These are phyloP conservation scores for Psammodynastes pulverulentus DNA, from an alignment of 2,113 vertebrate genomes.

Conservation along the genomic window DNA sequence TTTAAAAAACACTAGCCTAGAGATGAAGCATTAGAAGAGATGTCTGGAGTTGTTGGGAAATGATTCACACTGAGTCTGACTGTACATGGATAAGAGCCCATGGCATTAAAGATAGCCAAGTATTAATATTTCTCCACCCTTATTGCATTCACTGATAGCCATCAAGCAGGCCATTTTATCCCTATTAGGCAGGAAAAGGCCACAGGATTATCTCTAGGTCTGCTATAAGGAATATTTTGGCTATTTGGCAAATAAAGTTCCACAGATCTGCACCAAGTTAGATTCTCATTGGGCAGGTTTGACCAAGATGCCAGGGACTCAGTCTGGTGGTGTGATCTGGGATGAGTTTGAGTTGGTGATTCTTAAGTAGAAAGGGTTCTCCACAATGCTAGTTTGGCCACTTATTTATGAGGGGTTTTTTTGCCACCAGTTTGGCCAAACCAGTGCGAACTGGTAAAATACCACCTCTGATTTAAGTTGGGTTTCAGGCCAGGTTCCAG, in stretches of 20 bases:
- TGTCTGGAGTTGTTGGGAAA: not conserved
- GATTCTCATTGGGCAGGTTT: not conserved
- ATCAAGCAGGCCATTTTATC: not conserved
- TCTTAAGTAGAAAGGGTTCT: not conserved
- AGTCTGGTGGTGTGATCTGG: not conserved
- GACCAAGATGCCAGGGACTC: not conserved
- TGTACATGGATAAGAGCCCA: not conserved
- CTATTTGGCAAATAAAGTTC: not conserved
- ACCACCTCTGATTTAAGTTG: too few relatives aligned
- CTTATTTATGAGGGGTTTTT: too few relatives aligned
- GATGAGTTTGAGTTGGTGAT: not conserved
- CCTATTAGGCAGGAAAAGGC: not conserved
- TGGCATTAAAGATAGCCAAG: not conserved
- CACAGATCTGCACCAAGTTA: not conserved
- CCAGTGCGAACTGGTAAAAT: too few relatives aligned
- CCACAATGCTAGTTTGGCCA: not conserved
- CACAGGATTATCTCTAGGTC: not conserved
- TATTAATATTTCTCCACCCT: not conserved
- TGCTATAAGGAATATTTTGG: not conserved
- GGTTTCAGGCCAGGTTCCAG: not conserved
- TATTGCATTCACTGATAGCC: not conserved
- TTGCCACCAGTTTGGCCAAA: too few relatives aligned
- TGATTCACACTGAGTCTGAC: not conserved
- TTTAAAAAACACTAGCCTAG: conserved; percentile 23
- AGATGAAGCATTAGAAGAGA: not conserved